Percentiles rank a stretch among this genome's conserved stretches.
These are phyloP conservation scores for Herpailurus yagouaroundi DNA, from an alignment of 2,113 vertebrate species.

Conservation along the genomic window DNA sequence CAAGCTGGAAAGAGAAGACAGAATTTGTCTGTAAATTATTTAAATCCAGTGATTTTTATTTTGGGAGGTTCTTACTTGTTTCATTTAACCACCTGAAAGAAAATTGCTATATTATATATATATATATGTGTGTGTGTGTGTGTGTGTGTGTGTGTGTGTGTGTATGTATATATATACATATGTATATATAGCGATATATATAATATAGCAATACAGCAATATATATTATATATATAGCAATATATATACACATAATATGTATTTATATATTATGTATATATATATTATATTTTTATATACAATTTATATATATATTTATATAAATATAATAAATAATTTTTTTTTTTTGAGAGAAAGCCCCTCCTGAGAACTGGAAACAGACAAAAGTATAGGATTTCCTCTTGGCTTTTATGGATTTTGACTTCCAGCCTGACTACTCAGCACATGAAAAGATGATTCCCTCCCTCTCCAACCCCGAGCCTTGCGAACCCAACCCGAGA, in stretches of 20 bases:
- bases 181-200: too few relatives aligned
- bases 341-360: background rate
- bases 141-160: too few relatives aligned
- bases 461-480: background rate
- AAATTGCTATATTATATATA: background rate
- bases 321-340: too few relatives aligned
- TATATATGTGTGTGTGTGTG: too few relatives aligned
- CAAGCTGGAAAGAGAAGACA: slow-evolving; percentile 12
- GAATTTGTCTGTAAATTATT: slow-evolving; percentile 43
- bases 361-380: background rate
- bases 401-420: slow-evolving; percentile 23
- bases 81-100: slow-evolving; percentile 41
- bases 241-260: too few relatives aligned
- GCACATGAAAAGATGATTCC: background rate
- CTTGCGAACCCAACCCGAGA: slow-evolving; percentile 20
- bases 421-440: background rate
- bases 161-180: too few relatives aligned
- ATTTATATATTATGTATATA: too few relatives aligned
- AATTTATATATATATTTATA: too few relatives aligned
- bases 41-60: background rate
- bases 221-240: too few relatives aligned
- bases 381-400: slow-evolving; percentile 6
- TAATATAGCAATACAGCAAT: too few relatives aligned
- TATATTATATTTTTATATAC: background rate
- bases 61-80: background rate